phyloP scores from a whole-genome alignment of 2,113 vertebrate species.

The Nyctibius bracteatus region DNA sequence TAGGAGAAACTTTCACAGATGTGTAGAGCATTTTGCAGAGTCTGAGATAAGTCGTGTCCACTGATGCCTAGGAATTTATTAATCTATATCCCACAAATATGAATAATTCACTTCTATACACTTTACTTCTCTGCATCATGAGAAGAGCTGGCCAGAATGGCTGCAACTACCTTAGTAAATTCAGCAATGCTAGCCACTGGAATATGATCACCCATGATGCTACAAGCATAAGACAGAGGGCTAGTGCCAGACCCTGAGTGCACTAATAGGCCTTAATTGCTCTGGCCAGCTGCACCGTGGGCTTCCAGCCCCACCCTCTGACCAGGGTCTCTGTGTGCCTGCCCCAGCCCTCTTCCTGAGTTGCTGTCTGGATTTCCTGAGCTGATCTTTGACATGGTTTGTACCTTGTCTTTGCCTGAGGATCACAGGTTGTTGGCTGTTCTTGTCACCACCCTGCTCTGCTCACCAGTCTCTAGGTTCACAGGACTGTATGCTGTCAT shows the following conservation, averaged over 20 bases:
- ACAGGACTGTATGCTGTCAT: background rate
- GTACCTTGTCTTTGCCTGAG: background rate
- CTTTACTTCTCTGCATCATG: background rate
- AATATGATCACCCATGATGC: background rate
- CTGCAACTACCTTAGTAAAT: background rate
- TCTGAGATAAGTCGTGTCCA: background rate
- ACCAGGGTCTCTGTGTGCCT: background rate
- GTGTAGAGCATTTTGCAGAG: background rate
- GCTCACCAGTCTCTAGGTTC: background rate
- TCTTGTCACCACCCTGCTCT: background rate
- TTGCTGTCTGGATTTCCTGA: background rate
- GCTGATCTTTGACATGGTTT: background rate
- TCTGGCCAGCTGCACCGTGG: background rate
- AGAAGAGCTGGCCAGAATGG: background rate
- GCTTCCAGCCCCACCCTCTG: background rate
- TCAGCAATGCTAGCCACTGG: background rate
- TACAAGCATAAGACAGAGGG: background rate
- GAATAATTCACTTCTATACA: background rate
- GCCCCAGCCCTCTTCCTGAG: background rate
- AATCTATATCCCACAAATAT: background rate
- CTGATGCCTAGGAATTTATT: background rate
- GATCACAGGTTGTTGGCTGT: background rate
- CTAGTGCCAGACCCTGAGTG: background rate
- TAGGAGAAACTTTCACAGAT: background rate
- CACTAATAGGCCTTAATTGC: background rate